phyloP scores from a whole-genome alignment of 2,113 vertebrate genomes.

The Oreochromis niloticus region DNA sequence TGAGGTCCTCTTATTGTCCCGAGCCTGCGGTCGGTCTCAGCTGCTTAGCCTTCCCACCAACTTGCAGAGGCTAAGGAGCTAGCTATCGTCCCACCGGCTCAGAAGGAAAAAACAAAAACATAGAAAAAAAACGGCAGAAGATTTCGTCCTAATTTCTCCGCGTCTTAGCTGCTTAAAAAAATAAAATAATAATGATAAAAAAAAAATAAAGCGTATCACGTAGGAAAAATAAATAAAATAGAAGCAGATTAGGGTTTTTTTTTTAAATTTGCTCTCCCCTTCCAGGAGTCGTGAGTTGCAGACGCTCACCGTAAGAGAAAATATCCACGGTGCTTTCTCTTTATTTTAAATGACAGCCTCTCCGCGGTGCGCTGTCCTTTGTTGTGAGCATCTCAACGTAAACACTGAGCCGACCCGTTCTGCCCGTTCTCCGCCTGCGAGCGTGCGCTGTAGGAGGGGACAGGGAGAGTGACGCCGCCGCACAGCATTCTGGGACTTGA shows the following conservation, averaged over 20 bases:
- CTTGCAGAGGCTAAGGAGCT: slow-evolving; percentile 47
- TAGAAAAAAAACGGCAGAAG: neutral
- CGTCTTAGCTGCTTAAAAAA: neutral
- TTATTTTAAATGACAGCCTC: slow-evolving; percentile 19
- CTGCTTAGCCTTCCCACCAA: slow-evolving; percentile 16
- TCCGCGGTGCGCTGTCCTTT: slow-evolving; percentile 46
- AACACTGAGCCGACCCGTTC: slow-evolving; percentile 42
- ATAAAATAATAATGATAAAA: neutral
- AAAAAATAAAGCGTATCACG: neutral
- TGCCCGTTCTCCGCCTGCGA: neutral
- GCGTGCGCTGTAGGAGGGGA: slow-evolving; percentile 19
- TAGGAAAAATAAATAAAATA: neutral
- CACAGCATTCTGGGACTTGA: slow-evolving; percentile 39
- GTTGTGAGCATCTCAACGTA: slow-evolving; percentile 68
- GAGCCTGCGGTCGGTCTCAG: neutral
- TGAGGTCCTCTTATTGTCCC: slow-evolving; percentile 20
- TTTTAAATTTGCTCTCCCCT: neutral
- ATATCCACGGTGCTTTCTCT: slow-evolving; percentile 1
- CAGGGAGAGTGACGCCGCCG: neutral
- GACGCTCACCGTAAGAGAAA: neutral
- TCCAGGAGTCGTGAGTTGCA: neutral
- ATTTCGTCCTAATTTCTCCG: slow-evolving; percentile 15
- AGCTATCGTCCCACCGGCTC: slow-evolving; percentile 41
- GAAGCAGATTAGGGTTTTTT: neutral
- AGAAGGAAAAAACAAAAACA: neutral